phyloP scores from a whole-genome alignment of 2,113 vertebrate species.

The Felis chaus region DNA sequence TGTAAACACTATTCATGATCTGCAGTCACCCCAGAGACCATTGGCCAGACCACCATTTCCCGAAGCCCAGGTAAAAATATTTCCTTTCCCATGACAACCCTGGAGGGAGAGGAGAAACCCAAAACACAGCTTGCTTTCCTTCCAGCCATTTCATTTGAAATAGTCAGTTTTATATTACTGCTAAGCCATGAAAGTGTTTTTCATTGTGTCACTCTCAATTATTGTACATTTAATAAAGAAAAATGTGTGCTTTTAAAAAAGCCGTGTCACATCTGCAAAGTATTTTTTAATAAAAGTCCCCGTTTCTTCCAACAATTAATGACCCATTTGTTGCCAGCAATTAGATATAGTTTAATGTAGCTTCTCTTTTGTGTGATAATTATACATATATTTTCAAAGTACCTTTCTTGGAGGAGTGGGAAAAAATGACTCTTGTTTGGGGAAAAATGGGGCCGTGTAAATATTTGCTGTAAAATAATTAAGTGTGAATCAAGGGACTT shows the following conservation, averaged over 20 bases:
- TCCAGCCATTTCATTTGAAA: constrained; percentile 82
- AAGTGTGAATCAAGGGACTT: constrained; percentile 28
- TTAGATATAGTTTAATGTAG: constrained; percentile 51
- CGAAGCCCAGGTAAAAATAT: constrained; percentile 86
- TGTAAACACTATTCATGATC: constrained; percentile 76
- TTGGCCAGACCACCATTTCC: constrained; percentile 85
- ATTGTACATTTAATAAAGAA: constrained; percentile 77
- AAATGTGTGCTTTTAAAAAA: constrained; percentile 74
- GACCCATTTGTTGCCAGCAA: constrained; percentile 76
- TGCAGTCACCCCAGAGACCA: constrained; percentile 33
- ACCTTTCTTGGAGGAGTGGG: background rate
- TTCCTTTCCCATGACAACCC: constrained; percentile 83
- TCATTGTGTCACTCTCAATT: constrained; percentile 79
- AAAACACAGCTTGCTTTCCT: constrained; percentile 81
- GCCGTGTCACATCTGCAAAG: constrained; percentile 69
- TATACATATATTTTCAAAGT: constrained; percentile 48
- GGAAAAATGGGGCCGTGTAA: constrained; percentile 60
- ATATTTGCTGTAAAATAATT: constrained; percentile 65
- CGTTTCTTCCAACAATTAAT: constrained; percentile 74
- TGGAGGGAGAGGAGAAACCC: constrained; percentile 81
- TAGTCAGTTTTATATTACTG: constrained; percentile 70
- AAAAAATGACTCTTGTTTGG: constrained; percentile 56
- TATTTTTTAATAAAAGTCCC: constrained; percentile 75
- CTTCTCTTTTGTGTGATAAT: constrained; percentile 73
- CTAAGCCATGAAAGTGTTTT: constrained; percentile 78